phyloP scores from a whole-genome alignment of 1,140 invertebrate species.

The Oppia nitens region DNA sequence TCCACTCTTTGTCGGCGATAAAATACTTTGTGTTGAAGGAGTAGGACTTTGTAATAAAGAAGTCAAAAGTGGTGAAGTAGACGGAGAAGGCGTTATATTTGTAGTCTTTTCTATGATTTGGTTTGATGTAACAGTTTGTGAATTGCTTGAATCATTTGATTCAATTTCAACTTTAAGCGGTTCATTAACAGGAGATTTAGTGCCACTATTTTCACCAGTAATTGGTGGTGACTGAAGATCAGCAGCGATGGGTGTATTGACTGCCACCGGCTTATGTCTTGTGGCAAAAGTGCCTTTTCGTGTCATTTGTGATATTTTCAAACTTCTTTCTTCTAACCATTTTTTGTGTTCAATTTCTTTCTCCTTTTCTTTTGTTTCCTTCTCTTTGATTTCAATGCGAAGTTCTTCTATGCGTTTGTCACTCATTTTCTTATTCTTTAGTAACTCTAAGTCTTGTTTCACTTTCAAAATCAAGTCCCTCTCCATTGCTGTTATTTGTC shows the following conservation, averaged over 20 bases:
- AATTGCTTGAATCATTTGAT: background rate
- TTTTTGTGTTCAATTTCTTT: conserved; percentile 41
- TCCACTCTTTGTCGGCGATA: conserved; percentile 29
- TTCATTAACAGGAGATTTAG: conserved; percentile 21
- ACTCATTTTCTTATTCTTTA: conserved; percentile 39
- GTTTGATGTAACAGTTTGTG: background rate
- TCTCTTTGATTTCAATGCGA: conserved; percentile 50
- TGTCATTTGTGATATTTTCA: conserved; percentile 21
- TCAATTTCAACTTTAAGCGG: conserved; percentile 19
- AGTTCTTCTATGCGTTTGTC: conserved; percentile 46
- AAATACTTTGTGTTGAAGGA: conserved; percentile 12
- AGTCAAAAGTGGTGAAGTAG: conserved; percentile 53
- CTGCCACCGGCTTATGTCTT: background rate
- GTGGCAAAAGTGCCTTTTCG: background rate
- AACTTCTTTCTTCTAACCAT: conserved; percentile 51
- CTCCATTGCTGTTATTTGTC: conserved; percentile 45
- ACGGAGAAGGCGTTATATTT: conserved; percentile 16
- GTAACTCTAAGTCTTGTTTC: conserved; percentile 40
- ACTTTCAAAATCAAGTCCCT: conserved; percentile 39
- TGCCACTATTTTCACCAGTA: conserved; percentile 17
- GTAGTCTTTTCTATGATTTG: conserved; percentile 5
- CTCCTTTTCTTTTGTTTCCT: conserved; percentile 45
- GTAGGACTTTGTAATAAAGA: conserved; percentile 56
- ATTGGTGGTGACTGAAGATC: background rate
- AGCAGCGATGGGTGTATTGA: background rate